phyloP scores from a whole-genome alignment of 2,888 invertebrate species.

The Oscheius onirici region DNA sequence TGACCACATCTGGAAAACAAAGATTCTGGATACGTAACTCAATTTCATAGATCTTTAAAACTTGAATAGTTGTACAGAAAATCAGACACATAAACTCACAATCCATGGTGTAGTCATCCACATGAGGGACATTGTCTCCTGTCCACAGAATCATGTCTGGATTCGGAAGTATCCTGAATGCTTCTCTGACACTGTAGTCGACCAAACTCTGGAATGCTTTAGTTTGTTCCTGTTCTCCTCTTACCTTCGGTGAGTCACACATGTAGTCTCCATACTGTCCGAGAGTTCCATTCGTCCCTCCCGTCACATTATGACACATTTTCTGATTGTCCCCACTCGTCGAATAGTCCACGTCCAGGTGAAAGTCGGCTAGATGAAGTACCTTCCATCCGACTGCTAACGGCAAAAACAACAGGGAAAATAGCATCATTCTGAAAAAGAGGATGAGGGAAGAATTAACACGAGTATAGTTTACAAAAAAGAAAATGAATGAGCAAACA shows the following conservation, averaged over 20 bases:
- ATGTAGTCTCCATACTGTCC: constrained; percentile 67
- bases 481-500: background rate
- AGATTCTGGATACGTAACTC: no score
- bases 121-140: constrained; percentile 69
- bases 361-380: constrained; percentile 67
- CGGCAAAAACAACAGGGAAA: background rate
- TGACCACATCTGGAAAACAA: constrained; percentile 46
- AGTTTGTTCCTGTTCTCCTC: background rate
- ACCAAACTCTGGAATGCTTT: constrained; percentile 52
- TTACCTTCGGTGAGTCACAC: constrained; percentile 67
- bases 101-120: constrained; percentile 59
- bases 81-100: constrained; percentile 42
- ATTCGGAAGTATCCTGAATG: constrained; percentile 50
- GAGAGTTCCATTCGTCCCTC: constrained; percentile 40
- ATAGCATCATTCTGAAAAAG: background rate
- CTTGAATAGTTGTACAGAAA: no score
- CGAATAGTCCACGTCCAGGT: constrained; percentile 63
- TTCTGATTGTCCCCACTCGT: constrained; percentile 53
- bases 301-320: constrained; percentile 54
- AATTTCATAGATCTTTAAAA: no score
- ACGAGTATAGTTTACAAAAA: no score
- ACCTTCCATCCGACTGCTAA: constrained; percentile 27
- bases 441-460: no score
- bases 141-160: constrained; percentile 69
- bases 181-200: constrained; percentile 53